These are phyloP conservation scores for Linnaemya vulpina DNA, from an alignment of 2,888 invertebrate species.

Conservation along the genomic window DNA sequence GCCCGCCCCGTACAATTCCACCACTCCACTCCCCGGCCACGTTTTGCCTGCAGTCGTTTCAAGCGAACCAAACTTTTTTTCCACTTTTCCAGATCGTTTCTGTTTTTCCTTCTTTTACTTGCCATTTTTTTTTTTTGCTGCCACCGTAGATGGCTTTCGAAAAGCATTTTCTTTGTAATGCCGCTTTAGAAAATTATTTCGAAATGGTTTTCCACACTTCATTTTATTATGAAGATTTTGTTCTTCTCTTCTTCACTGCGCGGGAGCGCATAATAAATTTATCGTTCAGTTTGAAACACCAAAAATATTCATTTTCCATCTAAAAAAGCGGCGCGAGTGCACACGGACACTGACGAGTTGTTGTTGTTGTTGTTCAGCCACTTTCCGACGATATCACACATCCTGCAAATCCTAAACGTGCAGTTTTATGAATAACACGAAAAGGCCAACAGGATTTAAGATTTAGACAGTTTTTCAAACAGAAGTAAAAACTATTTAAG, in stretches of 20 bases:
- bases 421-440: too few species aligned
- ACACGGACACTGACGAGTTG: too few species aligned
- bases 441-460: too few species aligned
- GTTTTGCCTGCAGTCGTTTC: slow-evolving; percentile 57
- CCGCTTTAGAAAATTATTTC: slow-evolving; percentile 71
- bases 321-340: too few species aligned
- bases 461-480: too few species aligned
- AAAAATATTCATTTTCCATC: too few species aligned
- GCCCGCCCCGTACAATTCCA: slow-evolving; percentile 34
- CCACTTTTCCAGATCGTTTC: slow-evolving; percentile 38
- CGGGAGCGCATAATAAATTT: slow-evolving; percentile 1
- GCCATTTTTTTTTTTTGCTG: slow-evolving; percentile 40
- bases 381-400: too few species aligned
- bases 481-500: too few species aligned
- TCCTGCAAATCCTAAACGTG: too few species aligned
- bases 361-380: too few species aligned
- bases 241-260: slow-evolving; percentile 14
- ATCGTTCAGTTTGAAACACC: slow-evolving; percentile 6
- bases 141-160: slow-evolving; percentile 68
- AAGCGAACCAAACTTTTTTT: slow-evolving; percentile 32
- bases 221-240: slow-evolving; percentile 54
- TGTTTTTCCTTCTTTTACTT: slow-evolving; percentile 21
- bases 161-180: slow-evolving; percentile 73
- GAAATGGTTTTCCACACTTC: slow-evolving; percentile 72
- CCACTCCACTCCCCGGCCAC: slow-evolving; percentile 22